Base-by-base conservation (phyloP, 2,888 invertebrate genomes). In the Thera britannica region DNA sequence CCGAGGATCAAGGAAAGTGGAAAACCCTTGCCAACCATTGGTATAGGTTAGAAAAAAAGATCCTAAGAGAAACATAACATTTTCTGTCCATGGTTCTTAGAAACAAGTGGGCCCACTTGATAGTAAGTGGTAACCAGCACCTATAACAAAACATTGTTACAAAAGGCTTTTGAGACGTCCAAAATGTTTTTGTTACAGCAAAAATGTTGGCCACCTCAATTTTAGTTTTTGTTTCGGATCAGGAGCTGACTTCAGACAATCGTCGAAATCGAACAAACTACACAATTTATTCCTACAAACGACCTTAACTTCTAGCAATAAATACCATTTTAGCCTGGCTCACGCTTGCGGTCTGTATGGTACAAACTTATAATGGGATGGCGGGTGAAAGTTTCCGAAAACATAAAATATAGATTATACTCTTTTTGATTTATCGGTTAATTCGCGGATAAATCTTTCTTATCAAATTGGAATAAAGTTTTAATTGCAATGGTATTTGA, bases 321-420 rank as follows among this genome's bases (percentile, higher is more conserved):
- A 67, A 34, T 56, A 34, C 55, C n/a, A 46, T 61, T 64, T 70
- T 62, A 4, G 59, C 57, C 41, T 63, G 60, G 55, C 54, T 36
- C n/a, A 41, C 44, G 23, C 55, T 64, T 62, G 62, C 12, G 67
- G 70, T 70, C 61, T 67, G 59, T 67, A 51, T 44, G 54, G 38
- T 56, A 48, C 65, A 41, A 67, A 70, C 61, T 67, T 70, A 58
- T 70, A 70, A 67, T 67, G 51, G 62, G 64, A 70, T 70, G 55
- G 48, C 51, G 55, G 49, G 34, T 57, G 52, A 48, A 66, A 65
- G 65, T 69, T 67, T 60, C 8, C 9, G 65, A 60, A 60, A 57
- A 59, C 57, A 62, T 65, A 63, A 54, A 44, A 58, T 70, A 67
- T 64, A 64, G 44, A 9, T 46, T 46, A 7, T 6, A 9, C 9